These are phyloP conservation scores for Pangasius mekongensis DNA, from an alignment of 2,797 vertebrate genomes.

Conservation along the genomic window DNA sequence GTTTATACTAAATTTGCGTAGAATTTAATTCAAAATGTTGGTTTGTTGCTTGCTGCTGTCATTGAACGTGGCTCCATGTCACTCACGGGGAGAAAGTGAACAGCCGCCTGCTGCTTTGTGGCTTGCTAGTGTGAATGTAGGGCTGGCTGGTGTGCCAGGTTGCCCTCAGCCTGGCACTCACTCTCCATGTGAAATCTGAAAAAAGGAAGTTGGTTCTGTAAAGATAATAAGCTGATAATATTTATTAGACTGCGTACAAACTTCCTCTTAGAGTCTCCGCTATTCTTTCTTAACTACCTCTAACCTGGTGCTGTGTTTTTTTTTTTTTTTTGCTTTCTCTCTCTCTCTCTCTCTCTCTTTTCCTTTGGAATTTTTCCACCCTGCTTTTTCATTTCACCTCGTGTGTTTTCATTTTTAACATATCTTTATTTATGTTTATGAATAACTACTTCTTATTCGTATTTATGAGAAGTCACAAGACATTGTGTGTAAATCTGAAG, in stretches of 20 bases:
- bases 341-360: neutral
- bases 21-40: neutral
- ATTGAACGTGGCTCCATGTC: neutral
- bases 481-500: neutral
- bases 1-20: neutral
- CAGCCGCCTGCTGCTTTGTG: neutral
- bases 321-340: rapidly evolving
- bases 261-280: neutral
- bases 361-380: neutral
- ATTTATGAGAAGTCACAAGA: neutral
- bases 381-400: neutral
- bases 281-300: neutral
- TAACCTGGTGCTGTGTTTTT: neutral
- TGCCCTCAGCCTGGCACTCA: neutral
- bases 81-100: neutral
- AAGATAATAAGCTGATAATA: neutral
- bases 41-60: neutral
- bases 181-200: neutral
- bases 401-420: neutral
- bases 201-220: neutral
- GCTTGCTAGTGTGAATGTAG: neutral
- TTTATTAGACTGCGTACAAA: neutral
- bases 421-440: too few species aligned
- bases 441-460: neutral
- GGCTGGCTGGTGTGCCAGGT: neutral